Conservation (phyloP, 35 echinoderm and acorn worm species). For the Anneissia japonica region DNA sequence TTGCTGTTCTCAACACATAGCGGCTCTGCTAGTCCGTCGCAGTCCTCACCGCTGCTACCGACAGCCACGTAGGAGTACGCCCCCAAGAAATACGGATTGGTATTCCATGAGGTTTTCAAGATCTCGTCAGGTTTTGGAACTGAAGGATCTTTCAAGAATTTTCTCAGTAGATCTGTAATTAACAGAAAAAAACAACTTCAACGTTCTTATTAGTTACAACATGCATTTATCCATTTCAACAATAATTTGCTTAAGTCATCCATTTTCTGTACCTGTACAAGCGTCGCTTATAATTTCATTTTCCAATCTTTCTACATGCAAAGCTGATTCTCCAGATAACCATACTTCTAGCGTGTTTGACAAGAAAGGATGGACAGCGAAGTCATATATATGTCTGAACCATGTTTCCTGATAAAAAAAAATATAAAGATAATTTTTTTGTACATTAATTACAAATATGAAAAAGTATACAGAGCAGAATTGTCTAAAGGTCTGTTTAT, state of each 20-base stretch:
- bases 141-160: slow-evolving; percentile 27
- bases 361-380: not conserved
- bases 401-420: not conserved
- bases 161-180: slow-evolving; percentile 39
- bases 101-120: slow-evolving; percentile 46
- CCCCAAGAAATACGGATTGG: slow-evolving; percentile 49
- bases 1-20: slow-evolving; percentile 2
- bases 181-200: not conserved
- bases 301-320: not conserved
- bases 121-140: slow-evolving; percentile 46
- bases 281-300: not conserved
- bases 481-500: too few species aligned
- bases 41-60: slow-evolving; percentile 39
- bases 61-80: slow-evolving; percentile 65
- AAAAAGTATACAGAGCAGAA: too few species aligned
- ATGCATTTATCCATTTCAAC: too few species aligned
- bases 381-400: not conserved
- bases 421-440: not conserved
- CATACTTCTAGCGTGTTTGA: not conserved
- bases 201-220: too few species aligned
- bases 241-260: too few species aligned
- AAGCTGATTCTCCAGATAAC: not conserved
- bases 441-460: too few species aligned
- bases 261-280: not conserved
- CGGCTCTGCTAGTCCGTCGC: slow-evolving; percentile 54